Evolutionary conservation across 2,888 invertebrate genomes (phyloP).

Genomic region (Acanthopleura granulata): DNA sequence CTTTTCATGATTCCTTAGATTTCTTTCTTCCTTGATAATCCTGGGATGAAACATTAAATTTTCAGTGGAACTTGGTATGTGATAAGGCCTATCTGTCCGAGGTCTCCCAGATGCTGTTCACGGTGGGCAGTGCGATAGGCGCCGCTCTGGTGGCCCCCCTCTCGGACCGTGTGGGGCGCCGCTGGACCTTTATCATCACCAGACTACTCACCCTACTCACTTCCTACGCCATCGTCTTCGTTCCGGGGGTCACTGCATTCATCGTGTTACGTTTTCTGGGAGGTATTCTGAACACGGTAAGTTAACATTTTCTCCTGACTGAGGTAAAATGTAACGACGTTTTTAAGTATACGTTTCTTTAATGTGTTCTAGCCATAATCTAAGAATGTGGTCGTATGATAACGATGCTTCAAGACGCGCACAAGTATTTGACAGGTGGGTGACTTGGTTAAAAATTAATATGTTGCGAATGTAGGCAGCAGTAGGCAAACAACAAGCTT

Average conservation of each 20-base stretch:
- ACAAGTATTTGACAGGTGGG: too few species aligned
- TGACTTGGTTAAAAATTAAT: too few species aligned
- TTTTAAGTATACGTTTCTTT: too few species aligned
- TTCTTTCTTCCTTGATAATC: neutral
- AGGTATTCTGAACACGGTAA: constrained; percentile 43
- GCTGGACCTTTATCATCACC: constrained; percentile 40
- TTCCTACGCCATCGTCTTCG: constrained; percentile 43
- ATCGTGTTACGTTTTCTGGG: constrained; percentile 49
- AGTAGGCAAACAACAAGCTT: too few species aligned
- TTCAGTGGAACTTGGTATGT: constrained; percentile 62
- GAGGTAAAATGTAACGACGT: too few species aligned
- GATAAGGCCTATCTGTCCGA: constrained; percentile 48
- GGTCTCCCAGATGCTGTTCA: constrained; percentile 54
- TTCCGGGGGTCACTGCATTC: constrained; percentile 42
- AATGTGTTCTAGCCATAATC: too few species aligned
- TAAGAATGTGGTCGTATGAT: too few species aligned
- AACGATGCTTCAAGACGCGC: too few species aligned
- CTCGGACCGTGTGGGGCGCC: constrained; percentile 56
- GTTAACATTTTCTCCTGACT: neutral
- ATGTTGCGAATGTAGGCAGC: too few species aligned
- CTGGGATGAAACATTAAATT: too few species aligned
- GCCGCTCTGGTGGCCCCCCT: constrained; percentile 50
- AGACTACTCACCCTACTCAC: constrained; percentile 46
- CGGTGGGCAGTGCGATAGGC: constrained; percentile 53
- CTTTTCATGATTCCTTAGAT: too few species aligned